Evolutionary conservation across 35 echinoderm and acorn worm genomes (phyloP).

Genomic region (Lytechinus pictus): DNA sequence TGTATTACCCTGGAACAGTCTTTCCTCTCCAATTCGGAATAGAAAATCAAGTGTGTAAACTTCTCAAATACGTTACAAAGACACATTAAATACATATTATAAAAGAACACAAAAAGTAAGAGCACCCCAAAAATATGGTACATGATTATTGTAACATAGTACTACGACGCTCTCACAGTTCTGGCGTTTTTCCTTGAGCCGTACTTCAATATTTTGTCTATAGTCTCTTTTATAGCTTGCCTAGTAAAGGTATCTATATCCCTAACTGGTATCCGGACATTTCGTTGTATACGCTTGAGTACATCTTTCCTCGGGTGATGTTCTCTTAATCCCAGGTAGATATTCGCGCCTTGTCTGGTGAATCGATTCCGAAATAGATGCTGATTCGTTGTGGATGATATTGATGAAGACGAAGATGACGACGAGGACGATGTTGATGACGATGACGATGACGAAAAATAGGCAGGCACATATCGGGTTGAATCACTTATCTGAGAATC

Average conservation of each 20-base stretch:
- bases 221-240: constrained; percentile 19
- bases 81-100: background rate
- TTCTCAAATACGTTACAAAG: constrained; percentile 18
- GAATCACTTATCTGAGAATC: background rate
- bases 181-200: background rate
- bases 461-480: background rate
- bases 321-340: constrained; percentile 1
- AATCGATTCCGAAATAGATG: background rate
- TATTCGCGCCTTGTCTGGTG: background rate
- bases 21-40: background rate
- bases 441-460: background rate
- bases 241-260: constrained; percentile 15
- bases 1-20: no score
- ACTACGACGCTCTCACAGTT: background rate
- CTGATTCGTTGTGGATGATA: background rate
- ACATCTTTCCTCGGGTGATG: background rate
- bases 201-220: constrained; percentile 22
- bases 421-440: background rate
- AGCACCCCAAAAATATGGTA: constrained; percentile 18
- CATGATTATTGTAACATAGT: background rate
- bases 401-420: background rate
- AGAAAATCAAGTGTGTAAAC: background rate
- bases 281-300: background rate
- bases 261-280: background rate
- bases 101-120: constrained; percentile 32